A percentile compares a stretch with the other conserved stretches of the same genome.
These are phyloP conservation scores for Lacerta bilineata DNA, from an alignment of 2,797 vertebrate genomes.

Conservation along the genomic window DNA sequence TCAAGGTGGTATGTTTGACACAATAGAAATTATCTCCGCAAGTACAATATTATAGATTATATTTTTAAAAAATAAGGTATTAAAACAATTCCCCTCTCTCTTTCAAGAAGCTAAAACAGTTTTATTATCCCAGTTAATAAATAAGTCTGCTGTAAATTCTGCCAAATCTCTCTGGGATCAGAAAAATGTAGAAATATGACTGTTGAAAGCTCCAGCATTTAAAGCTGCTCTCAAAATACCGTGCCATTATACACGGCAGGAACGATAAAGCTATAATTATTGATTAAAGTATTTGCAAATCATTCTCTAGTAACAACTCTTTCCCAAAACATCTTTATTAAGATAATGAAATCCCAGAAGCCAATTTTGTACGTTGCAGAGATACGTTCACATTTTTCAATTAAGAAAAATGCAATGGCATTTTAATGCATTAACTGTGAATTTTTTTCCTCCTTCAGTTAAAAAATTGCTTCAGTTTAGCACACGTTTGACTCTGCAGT, in stretches of 20 bases:
- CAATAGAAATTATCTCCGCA: no score
- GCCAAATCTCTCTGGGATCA: background rate
- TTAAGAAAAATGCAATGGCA: background rate
- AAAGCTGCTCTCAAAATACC: background rate
- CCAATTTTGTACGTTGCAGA: constrained; percentile 2
- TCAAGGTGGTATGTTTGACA: no score
- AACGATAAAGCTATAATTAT: constrained; percentile 33
- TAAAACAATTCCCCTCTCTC: no score
- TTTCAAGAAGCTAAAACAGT: background rate
- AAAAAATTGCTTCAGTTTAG: background rate
- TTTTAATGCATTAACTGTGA: constrained; percentile 24
- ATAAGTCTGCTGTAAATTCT: no score
- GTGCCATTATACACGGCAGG: background rate
- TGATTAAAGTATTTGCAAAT: constrained; percentile 23
- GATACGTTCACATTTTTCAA: constrained; percentile 18
- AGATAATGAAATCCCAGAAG: constrained; percentile 20
- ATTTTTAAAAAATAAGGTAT: no score
- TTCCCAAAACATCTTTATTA: constrained; percentile 26
- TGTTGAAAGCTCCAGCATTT: background rate
- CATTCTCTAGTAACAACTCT: constrained; percentile 17
- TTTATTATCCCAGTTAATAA: background rate
- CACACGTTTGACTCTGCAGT: background rate
- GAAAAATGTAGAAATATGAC: background rate
- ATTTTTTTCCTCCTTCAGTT: background rate
- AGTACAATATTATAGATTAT: no score